These are phyloP conservation scores for Rhopilema esculentum DNA, from an alignment of 30 jellyfish, hydroid and myxozoan genomes.

Conservation along the genomic window DNA sequence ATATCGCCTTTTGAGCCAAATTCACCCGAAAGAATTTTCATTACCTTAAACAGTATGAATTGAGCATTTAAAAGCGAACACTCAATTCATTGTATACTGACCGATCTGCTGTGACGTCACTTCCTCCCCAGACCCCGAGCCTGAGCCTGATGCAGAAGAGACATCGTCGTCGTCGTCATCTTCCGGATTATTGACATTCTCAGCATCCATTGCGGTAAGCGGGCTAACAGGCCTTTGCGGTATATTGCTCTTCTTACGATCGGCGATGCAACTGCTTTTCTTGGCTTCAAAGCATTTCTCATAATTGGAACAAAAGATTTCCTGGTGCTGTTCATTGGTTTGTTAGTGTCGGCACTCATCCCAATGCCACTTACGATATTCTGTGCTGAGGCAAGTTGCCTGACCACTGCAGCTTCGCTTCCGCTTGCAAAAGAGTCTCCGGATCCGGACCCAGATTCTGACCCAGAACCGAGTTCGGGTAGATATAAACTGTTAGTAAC, in stretches of 20 bases:
- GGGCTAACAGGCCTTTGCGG: constrained; percentile 82
- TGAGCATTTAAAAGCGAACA: too few species aligned
- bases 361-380: constrained; percentile 70
- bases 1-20: too few species aligned
- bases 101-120: constrained; percentile 18
- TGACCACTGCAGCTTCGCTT: constrained; percentile 74
- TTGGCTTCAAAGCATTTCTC: constrained; percentile 19
- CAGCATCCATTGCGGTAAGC: constrained; percentile 69
- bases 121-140: constrained; percentile 66
- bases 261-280: constrained; percentile 21
- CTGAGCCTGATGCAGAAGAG: constrained; percentile 75
- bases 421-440: constrained; percentile 73
- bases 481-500: constrained; percentile 17
- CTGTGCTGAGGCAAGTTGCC: constrained; percentile 73
- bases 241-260: constrained; percentile 56
- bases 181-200: constrained; percentile 31
- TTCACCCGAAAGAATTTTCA: too few species aligned
- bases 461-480: constrained; percentile 71
- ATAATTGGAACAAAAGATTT: constrained; percentile 23
- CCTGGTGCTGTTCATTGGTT: not conserved
- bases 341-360: constrained; percentile 9
- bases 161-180: constrained; percentile 73
- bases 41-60: too few species aligned
- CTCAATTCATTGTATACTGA: not conserved
- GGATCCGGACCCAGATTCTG: constrained; percentile 80